Evolutionary conservation across 2,113 vertebrate genomes (phyloP).

Genomic region (Chaetops frenatus): DNA sequence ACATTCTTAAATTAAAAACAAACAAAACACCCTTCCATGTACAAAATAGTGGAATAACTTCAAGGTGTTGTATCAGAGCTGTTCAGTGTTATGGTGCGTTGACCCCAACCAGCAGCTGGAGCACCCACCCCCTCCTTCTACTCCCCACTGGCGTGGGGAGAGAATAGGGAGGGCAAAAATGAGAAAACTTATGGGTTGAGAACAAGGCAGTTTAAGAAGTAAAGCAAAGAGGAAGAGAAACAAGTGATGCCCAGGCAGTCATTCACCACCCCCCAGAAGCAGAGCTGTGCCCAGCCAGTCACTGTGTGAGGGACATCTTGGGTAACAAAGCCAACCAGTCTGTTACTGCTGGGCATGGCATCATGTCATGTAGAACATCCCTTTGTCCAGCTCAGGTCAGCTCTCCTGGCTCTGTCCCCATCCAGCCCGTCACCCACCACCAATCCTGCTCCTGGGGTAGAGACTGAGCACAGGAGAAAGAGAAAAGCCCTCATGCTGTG

Average conservation of each 20-base stretch:
- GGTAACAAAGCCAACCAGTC: neutral
- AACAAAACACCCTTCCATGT: neutral
- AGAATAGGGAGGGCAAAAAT: neutral
- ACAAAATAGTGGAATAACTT: neutral
- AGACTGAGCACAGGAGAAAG: neutral
- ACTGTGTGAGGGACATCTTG: neutral
- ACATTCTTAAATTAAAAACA: neutral
- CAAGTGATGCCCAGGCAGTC: neutral
- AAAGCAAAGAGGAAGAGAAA: neutral
- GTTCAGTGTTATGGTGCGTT: neutral
- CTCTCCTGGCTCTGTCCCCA: neutral
- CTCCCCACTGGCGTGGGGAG: fast-evolving
- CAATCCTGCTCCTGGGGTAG: fast-evolving
- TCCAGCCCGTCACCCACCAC: no score
- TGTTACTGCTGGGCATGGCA: neutral
- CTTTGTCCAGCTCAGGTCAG: no score
- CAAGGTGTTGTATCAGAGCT: neutral
- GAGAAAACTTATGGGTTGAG: fast-evolving
- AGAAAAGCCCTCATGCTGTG: neutral
- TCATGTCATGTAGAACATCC: fast-evolving
- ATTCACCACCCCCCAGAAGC: neutral
- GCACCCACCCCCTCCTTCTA: fast-evolving
- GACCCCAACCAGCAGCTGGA: neutral
- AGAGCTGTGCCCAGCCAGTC: neutral
- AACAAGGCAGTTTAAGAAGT: neutral